Conservation (phyloP, 2,113 vertebrate genomes). For the Ptychochromis oligacanthus region DNA sequence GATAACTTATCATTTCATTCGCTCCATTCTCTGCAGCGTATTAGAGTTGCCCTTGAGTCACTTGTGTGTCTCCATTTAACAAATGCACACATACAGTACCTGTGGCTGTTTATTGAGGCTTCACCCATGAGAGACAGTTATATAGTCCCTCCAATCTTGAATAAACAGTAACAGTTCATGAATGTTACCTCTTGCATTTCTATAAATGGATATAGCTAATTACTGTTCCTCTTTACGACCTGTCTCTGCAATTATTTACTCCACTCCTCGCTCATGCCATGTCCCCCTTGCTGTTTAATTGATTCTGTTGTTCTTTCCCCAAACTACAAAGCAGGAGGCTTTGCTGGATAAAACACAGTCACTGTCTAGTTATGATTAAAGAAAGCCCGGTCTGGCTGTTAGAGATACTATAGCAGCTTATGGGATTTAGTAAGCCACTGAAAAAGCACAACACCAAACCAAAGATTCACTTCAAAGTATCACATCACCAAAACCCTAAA, state of each 20-base stretch:
- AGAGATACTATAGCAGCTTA: slow-evolving; percentile 77
- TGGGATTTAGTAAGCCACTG: slow-evolving; percentile 72
- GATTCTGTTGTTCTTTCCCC: slow-evolving; percentile 64
- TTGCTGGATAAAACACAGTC: slow-evolving; percentile 69
- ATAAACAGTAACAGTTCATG: not conserved
- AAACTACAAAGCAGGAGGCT: slow-evolving; percentile 64
- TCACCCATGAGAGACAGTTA: slow-evolving; percentile 6
- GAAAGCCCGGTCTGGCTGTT: slow-evolving; percentile 71
- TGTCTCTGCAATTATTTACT: slow-evolving; percentile 35
- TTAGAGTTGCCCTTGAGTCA: slow-evolving; percentile 63
- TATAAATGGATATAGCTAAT: slow-evolving; percentile 17
- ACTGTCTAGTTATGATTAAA: slow-evolving; percentile 76
- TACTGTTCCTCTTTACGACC: slow-evolving; percentile 12
- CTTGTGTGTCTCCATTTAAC: slow-evolving; percentile 26
- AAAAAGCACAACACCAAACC: slow-evolving; percentile 50
- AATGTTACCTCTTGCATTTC: slow-evolving; percentile 15
- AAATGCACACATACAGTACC: slow-evolving; percentile 21
- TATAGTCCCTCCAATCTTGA: not conserved
- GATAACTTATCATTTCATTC: slow-evolving; percentile 55
- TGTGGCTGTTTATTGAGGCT: slow-evolving; percentile 24
- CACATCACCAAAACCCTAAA: slow-evolving; percentile 55
- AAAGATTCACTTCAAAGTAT: slow-evolving; percentile 70
- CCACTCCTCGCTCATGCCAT: slow-evolving; percentile 35
- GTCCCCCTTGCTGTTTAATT: slow-evolving; percentile 61
- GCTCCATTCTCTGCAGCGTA: slow-evolving; percentile 39